phyloP scores from a whole-genome alignment of 2,888 invertebrate genomes.

The Chelonus formosanus region DNA sequence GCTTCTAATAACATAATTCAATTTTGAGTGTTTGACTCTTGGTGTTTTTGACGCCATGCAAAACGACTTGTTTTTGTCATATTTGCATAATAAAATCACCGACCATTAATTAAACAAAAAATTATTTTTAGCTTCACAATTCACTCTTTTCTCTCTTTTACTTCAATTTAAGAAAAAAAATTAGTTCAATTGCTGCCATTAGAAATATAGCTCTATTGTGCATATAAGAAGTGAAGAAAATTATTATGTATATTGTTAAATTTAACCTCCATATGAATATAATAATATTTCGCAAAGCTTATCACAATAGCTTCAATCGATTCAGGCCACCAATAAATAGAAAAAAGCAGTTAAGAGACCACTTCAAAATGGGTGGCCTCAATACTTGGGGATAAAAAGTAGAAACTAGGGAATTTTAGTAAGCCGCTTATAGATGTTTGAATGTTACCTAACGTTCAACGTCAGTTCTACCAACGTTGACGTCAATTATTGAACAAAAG shows the following conservation, averaged over 20 bases:
- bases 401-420: slow-evolving; percentile 37
- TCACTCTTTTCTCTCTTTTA: too few relatives aligned
- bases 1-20: slow-evolving; percentile 63
- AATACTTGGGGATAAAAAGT: slow-evolving; percentile 24
- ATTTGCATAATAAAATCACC: not conserved
- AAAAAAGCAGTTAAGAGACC: not conserved
- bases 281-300: not conserved
- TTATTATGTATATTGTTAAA: not conserved
- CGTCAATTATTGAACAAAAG: not conserved
- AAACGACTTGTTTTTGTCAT: not conserved
- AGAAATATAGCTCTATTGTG: too few relatives aligned
- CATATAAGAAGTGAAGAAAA: too few relatives aligned
- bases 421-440: slow-evolving; percentile 42
- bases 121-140: too few relatives aligned
- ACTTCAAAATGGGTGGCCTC: slow-evolving; percentile 23
- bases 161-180: too few relatives aligned
- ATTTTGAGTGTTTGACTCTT: slow-evolving; percentile 45
- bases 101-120: too few relatives aligned
- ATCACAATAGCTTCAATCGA: not conserved
- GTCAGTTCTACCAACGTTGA: slow-evolving; percentile 23
- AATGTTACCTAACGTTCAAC: slow-evolving; percentile 35
- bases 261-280: not conserved
- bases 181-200: too few relatives aligned
- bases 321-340: slow-evolving; percentile 16
- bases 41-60: slow-evolving; percentile 15